Evolutionary conservation across 2,888 invertebrate genomes (phyloP).

Genomic region (Koerneria pararmatus): DNA sequence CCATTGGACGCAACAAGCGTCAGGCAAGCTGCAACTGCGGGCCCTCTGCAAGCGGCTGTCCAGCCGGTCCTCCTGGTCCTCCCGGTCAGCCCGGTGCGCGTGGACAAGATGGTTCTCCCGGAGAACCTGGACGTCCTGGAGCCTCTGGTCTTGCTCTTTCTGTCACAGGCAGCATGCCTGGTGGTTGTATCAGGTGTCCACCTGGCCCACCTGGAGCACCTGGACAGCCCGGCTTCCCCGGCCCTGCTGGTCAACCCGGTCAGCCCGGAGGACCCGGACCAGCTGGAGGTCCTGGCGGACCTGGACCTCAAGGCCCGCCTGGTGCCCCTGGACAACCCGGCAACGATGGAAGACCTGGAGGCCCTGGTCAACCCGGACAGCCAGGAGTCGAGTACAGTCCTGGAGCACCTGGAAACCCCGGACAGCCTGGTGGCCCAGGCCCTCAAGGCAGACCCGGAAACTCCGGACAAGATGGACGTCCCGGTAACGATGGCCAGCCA

Average conservation of each 20-base stretch:
- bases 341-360: conserved; percentile 35
- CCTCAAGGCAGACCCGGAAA: conserved; percentile 25
- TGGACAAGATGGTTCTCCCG: conserved; percentile 32
- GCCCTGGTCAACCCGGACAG: conserved; percentile 35
- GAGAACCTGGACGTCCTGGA: conserved; percentile 39
- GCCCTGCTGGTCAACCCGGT: conserved; percentile 40
- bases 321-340: conserved; percentile 41
- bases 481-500: conserved; percentile 23
- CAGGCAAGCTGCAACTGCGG: conserved; percentile 23
- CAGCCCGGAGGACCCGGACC: conserved; percentile 38
- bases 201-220: conserved; percentile 36
- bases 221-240: conserved; percentile 37
- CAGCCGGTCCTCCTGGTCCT: conserved; percentile 21
- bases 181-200: conserved; percentile 36
- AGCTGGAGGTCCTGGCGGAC: conserved; percentile 42
- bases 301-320: conserved; percentile 38
- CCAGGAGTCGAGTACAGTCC: conserved; percentile 38
- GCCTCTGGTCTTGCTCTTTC: conserved; percentile 34
- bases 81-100: conserved; percentile 19
- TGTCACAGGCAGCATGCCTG: conserved; percentile 33
- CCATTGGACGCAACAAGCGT: conserved; percentile 22
- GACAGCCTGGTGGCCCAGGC: conserved; percentile 37
- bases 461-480: conserved; percentile 26
- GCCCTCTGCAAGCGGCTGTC: conserved; percentile 20
- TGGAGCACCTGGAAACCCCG: conserved; percentile 37